Conservation (phyloP, 2,113 vertebrate genomes). For the Odobenus rosmarus region DNA sequence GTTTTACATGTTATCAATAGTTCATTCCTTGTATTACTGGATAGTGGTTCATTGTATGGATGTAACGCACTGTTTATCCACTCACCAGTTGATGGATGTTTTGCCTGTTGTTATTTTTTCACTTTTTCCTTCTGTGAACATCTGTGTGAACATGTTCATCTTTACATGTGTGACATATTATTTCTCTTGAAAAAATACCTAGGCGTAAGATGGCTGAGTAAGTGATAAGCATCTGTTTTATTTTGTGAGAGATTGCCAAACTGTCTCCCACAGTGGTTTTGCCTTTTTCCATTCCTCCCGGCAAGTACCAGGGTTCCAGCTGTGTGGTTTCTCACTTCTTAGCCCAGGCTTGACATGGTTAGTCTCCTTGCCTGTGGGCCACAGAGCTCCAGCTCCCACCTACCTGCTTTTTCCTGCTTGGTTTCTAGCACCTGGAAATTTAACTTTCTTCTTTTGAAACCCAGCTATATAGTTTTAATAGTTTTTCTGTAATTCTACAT, state of each 20-base stretch:
- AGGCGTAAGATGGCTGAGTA: not conserved
- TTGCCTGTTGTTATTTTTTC: not conserved
- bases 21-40: not conserved
- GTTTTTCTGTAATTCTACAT: not conserved
- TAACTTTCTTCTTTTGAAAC: slow-evolving; percentile 2
- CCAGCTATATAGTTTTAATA: not conserved
- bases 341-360: not conserved
- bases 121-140: not conserved
- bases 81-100: not conserved
- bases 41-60: not conserved
- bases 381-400: not conserved
- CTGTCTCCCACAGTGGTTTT: not conserved
- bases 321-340: not conserved
- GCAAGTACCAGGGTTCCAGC: not conserved
- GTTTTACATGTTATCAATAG: not conserved
- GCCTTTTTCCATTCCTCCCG: not conserved
- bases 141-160: not conserved
- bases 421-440: not conserved
- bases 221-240: not conserved
- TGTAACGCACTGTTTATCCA: not conserved
- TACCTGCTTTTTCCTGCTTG: not conserved
- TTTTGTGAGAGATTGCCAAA: not conserved
- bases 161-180: not conserved
- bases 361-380: not conserved
- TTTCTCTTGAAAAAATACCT: not conserved